Evolutionary conservation across 2,113 vertebrate species (phyloP), one percentile per base, ranked within the genome.

Genomic region (Orientallactaga bullata): DNA sequence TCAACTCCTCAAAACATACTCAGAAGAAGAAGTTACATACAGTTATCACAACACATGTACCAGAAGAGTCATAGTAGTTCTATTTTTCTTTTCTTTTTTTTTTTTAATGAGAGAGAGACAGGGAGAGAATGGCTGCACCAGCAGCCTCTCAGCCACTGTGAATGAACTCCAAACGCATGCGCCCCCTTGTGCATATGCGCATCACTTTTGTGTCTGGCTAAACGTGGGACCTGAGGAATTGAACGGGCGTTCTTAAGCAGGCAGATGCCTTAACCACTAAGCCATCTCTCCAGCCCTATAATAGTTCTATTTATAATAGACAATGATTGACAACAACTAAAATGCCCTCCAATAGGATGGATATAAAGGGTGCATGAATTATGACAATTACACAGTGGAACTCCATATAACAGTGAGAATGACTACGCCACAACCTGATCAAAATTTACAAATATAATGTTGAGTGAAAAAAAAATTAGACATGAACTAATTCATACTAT

Each of bases 391-490:
- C 60, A 47, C 23, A 66, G 7, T 68, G 47, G 23, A 58, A 85
- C 82, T 89, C 35, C 35, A 17, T 60, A 63, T 28, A 79, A 12
- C 58, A 63, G 10, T 63, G 6, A 77, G 24, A 88, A 78, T 74
- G 23, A 63, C 5, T 74, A 20, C 69, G n/a, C 20, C 24, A 81
- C 51, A 91, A 51, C 16, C 4, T 16, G 23, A 71, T 21, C 21
- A 58, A 85, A 88, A 81, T 51, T 93, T 18, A 81, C 32, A 81
- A 80, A 61, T 72, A n/a, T 20, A 87, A 66, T 20, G 17, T 66
- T 58, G 9, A 91, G 26, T 37, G 28, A 81, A 76, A 37, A 37
- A 23, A 71, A n/a, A 35, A 32, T 69, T 16, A 32, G 66, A n/a
- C 18, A 12, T 17, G 30, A 32, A 94, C 5, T 51, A 35, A 89